Conservation (phyloP, 2,888 invertebrate genomes). For the Agriopis aurantiaria region DNA sequence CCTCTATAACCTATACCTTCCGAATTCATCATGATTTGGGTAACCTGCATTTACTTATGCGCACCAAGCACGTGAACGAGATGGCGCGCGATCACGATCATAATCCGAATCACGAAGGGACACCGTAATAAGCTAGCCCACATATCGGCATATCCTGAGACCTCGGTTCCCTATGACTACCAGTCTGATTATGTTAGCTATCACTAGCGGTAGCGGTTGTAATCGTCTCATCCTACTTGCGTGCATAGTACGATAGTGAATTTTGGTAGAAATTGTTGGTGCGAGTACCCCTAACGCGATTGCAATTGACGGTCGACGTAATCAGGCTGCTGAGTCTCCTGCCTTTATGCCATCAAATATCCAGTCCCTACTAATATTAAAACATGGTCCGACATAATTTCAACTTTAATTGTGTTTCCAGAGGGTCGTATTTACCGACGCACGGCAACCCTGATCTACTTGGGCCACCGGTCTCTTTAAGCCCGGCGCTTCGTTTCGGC, state of each 20-base stretch:
- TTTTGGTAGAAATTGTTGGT: no score
- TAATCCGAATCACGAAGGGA: no score
- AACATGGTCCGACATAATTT: background rate
- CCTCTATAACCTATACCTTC: no score
- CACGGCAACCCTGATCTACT: constrained; percentile 89
- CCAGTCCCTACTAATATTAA: no score
- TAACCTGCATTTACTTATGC: no score
- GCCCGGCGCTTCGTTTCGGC: constrained; percentile 90
- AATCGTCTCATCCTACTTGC: background rate
- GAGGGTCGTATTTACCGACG: constrained; percentile 89
- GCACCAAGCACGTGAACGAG: no score
- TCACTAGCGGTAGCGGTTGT: background rate
- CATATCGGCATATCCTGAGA: no score
- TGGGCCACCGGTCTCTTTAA: constrained; percentile 89
- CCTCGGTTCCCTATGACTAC: background rate
- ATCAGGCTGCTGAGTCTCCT: background rate
- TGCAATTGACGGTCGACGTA: background rate
- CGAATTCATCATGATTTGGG: no score
- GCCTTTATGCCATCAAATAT: background rate
- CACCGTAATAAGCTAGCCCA: no score
- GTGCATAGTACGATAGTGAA: background rate
- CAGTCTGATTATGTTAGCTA: background rate
- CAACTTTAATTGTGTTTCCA: constrained; percentile 47
- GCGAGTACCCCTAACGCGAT: background rate
- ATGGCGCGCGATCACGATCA: no score